A percentile compares a stretch with the other conserved stretches of the same genome.
Conservation (phyloP, 2,113 vertebrate genomes). For the Cephalophus harveyi region DNA sequence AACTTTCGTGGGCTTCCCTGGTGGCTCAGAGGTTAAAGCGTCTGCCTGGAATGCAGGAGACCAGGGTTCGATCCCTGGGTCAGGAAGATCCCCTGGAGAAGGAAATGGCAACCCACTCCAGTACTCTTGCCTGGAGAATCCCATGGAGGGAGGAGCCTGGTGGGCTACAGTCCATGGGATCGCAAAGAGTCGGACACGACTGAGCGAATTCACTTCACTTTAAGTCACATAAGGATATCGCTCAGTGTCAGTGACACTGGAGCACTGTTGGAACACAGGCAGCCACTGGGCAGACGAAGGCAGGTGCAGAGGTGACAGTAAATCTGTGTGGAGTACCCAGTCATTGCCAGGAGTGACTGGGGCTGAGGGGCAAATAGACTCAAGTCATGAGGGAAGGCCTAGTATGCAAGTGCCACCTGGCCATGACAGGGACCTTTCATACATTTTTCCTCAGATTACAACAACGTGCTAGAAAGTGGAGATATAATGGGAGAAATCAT, state of each 20-base stretch:
- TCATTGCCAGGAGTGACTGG: neutral
- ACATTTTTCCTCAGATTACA: neutral
- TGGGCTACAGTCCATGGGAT: too few relatives aligned
- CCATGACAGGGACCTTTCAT: neutral
- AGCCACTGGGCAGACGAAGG: neutral
- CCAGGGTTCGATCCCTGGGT: too few relatives aligned
- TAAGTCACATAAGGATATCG: neutral
- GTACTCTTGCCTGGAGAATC: too few relatives aligned
- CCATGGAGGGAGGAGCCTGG: too few relatives aligned
- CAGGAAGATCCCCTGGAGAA: too few relatives aligned
- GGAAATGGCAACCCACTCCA: too few relatives aligned
- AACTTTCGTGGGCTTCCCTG: neutral
- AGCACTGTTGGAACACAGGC: neutral
- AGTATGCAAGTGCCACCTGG: neutral
- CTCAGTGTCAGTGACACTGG: neutral
- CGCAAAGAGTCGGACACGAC: too few relatives aligned
- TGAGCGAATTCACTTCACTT: too few relatives aligned
- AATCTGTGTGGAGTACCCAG: neutral
- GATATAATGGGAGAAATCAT: neutral
- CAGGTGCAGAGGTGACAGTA: neutral
- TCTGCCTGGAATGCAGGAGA: too few relatives aligned
- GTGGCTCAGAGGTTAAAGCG: too few relatives aligned
- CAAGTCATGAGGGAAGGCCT: neutral
- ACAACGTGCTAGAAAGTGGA: neutral
- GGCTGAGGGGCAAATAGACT: neutral